A percentile compares a stretch with the other conserved stretches of the same genome.
Evolutionary conservation across 2,888 invertebrate genomes (phyloP).

Genomic region (Anorthoa munda): DNA sequence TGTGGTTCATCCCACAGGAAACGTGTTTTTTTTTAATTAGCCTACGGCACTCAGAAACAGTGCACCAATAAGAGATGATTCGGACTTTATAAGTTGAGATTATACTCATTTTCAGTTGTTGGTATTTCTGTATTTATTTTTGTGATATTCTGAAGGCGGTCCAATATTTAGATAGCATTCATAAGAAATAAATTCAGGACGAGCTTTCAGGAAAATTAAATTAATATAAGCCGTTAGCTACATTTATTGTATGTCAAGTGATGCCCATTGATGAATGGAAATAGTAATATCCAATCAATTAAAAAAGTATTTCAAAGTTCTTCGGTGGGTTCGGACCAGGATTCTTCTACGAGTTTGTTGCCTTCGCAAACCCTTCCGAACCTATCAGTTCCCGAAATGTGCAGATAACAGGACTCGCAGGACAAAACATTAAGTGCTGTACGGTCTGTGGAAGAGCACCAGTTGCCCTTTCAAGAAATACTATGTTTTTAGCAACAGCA

Average conservation of each 20-base stretch:
- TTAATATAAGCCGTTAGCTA: constrained; percentile 34
- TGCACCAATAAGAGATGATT: neutral
- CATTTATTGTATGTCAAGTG: constrained; percentile 11
- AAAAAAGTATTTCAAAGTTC: too few relatives aligned
- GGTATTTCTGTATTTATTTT: constrained; percentile 37
- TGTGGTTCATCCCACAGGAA: too few relatives aligned
- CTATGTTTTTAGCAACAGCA: neutral
- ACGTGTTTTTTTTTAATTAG: too few relatives aligned
- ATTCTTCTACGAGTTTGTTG: neutral
- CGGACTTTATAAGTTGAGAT: neutral
- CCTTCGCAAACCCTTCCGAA: too few relatives aligned
- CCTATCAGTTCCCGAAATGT: neutral
- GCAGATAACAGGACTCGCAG: neutral
- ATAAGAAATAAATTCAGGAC: constrained; percentile 39
- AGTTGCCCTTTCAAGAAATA: neutral
- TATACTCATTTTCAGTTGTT: neutral
- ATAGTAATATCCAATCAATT: neutral
- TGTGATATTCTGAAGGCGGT: neutral
- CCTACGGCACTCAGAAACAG: too few relatives aligned
- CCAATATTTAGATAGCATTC: constrained; percentile 41
- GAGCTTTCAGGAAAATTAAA: constrained; percentile 48
- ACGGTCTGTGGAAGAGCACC: neutral
- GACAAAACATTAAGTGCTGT: neutral
- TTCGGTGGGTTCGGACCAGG: neutral
- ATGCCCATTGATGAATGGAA: neutral